Evolutionary conservation across 2,888 invertebrate species (phyloP).

Genomic region (Xestobium rufovillosum): DNA sequence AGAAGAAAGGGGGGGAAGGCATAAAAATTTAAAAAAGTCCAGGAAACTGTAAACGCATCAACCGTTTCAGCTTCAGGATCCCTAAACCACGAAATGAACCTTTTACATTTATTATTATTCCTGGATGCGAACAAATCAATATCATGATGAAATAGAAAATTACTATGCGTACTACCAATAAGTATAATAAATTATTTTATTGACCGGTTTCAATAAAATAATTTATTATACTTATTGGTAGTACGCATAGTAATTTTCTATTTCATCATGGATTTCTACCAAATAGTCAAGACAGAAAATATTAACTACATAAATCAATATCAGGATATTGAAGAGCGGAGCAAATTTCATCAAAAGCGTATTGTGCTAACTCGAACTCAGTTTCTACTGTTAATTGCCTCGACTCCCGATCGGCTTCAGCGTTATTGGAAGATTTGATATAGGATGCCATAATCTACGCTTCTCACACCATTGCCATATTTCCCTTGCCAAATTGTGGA

Average conservation of each 20-base stretch:
- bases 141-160: no score
- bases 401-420: constrained; percentile 12
- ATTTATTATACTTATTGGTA: no score
- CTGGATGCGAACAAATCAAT: constrained; percentile 12
- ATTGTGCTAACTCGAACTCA: constrained; percentile 13
- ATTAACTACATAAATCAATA: constrained; percentile 2
- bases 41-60: constrained; percentile 15
- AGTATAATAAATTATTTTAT: no score
- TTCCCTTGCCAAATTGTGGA: constrained; percentile 20
- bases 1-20: constrained; percentile 13
- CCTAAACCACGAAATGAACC: constrained; percentile 10
- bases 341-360: constrained; percentile 9
- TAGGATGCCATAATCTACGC: no score
- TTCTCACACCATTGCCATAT: constrained; percentile 27
- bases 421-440: constrained; percentile 20
- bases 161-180: no score
- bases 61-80: constrained; percentile 9
- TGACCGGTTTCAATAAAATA: no score
- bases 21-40: constrained; percentile 15
- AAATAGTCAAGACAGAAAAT: no score
- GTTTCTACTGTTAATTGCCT: constrained; percentile 10
- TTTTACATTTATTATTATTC: constrained; percentile 14
- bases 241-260: no score
- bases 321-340: constrained; percentile 8
- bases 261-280: no score